Percentiles rank a stretch among this genome's conserved stretches.
These are phyloP conservation scores for Xestia sexstrigata DNA, from an alignment of 2,888 invertebrate genomes.

Conservation along the genomic window DNA sequence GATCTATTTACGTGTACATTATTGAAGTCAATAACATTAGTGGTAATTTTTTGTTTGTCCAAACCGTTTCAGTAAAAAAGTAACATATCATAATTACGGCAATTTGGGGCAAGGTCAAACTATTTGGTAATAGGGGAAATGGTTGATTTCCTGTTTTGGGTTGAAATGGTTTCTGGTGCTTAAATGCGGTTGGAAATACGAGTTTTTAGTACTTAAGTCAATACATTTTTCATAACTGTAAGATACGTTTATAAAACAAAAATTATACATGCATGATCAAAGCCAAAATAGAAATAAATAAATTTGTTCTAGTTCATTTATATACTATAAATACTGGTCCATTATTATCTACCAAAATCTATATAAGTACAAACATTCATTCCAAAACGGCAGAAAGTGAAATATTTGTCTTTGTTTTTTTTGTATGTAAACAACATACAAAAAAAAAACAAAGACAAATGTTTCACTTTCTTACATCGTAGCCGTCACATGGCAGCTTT, in stretches of 20 bases:
- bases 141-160: conserved; percentile 29
- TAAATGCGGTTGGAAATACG: background rate
- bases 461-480: conserved; percentile 59
- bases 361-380: background rate
- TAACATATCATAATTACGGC: conserved; percentile 2
- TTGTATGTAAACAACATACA: too few species aligned
- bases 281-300: too few species aligned
- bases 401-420: too few species aligned
- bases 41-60: background rate
- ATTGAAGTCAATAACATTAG: background rate
- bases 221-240: background rate
- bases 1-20: background rate
- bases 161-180: background rate
- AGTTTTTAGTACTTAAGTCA: background rate
- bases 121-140: conserved; percentile 41
- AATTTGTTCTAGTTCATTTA: too few species aligned
- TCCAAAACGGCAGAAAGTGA: conserved; percentile 1
- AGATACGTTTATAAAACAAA: background rate
- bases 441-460: conserved; percentile 55
- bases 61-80: background rate
- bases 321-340: background rate
- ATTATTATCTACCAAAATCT: conserved; percentile 5
- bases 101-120: conserved; percentile 32
- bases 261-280: too few species aligned
- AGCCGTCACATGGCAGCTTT: conserved; percentile 69